Evolutionary conservation across 2,888 invertebrate species (phyloP), one percentile per base, ranked within the genome.

Genomic region (Andrena bicolor): DNA sequence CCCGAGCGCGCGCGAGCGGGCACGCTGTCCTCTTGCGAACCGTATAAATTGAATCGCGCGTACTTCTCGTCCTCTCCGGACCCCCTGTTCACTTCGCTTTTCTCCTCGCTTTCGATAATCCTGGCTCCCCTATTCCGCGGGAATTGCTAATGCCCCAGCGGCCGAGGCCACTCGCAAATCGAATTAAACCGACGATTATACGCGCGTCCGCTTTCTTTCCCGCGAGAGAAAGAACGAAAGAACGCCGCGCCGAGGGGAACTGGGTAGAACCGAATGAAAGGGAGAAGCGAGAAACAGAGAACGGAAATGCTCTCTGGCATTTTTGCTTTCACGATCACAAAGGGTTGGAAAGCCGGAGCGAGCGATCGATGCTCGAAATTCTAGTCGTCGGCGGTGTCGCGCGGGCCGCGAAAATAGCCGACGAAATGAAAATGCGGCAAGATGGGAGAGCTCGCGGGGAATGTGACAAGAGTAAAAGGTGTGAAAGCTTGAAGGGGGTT

Each of bases 1-100:
- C 68, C 65, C 68, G 41, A 41, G 41, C 63, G 20, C 41, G 23
- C 69, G 35, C 69, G 56, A 23, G 10, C 28, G 28, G 48, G 30
- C 35, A n/a, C 48, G 61, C 61, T 58, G 69, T 71, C 70, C 75
- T 74, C 74, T 63, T 30, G 75, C 83, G 76, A 76, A 73, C 78
- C 79, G 76, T 75, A 74, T 78, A 88, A 88, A 88, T 88, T 82
- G 77, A 83, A 88, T 88, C 73, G 73, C 76, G 65, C 68, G 76
- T 76, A 68, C 75, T 69, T 78, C 73, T 60, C 58, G 60, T 68
- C 23, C 26, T 48, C 63, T 16, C 26, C 26, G 23, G 35, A n/a
- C 13, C 56, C 51, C 51, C 51, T 13, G 35, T 60, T 35, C 53
- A 23, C 49, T 20, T 66, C 64, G 26, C 48, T 51, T 48, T 70